Evolutionary conservation across 1,140 invertebrate genomes (phyloP), one percentile per base, ranked within the genome.

Genomic region (Saccostrea echinata): DNA sequence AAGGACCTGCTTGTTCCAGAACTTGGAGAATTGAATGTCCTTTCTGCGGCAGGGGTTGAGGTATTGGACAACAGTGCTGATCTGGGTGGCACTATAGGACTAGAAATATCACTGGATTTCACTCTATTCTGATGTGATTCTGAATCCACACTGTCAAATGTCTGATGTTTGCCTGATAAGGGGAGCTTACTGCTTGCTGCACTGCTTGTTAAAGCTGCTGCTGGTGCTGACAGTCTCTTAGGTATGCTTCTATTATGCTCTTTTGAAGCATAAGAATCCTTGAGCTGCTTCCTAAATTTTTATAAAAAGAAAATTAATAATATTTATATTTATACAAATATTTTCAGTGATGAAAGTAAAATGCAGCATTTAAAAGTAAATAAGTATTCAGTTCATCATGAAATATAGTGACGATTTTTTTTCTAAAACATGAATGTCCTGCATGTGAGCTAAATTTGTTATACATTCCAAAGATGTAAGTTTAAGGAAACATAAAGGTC

Each of bases 131-230:
- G 68, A 13, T 11, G 9, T 9, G 27, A 76, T 18, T 12, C 27
- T 30, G 68, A 27, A 13, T 33, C 30, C 68, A 76, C 27, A 30
- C 3, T 33, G 68, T 16, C 30, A 3, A 33, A 16, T 30, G 68
- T 76, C 68, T 76, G 68, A 76, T 35, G 61, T 43, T 71, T 82
- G 4, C 18, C 13, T n/a, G 53, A 61, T 4, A 82, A n/a, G 3
- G 53, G n/a, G 52, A 68, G 55, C 9, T 80, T 80, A 86, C 86
- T 86, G 64, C 11, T 24, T 64, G 68, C 30, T 76, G 68, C 68
- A 76, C 27, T 30, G 27, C 27, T 76, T 76, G 68, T 30, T 11
- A 76, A 16, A 3, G 68, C 13, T 30, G 11, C 68, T 76, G 27
- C 68, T 30, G 68, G 68, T 8, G 68, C 68, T 84, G 82, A 53